Base-by-base conservation (phyloP, 1,140 invertebrate genomes). In the Nasonia giraulti region DNA sequence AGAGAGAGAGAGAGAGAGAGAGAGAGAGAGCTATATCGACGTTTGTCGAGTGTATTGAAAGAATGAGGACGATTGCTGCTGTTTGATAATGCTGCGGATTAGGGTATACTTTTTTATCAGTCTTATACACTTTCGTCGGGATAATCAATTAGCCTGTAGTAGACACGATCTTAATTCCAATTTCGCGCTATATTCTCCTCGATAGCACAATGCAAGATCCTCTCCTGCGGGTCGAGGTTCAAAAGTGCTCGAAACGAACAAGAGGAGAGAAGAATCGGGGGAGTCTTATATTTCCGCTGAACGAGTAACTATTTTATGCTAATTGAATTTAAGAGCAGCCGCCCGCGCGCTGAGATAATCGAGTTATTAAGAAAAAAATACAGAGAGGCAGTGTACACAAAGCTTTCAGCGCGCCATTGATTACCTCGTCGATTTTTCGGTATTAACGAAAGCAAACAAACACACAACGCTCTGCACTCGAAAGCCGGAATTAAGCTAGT, bases 281-380 rank as follows among this genome's bases (percentile, higher is more conserved):
- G 40, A 80, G 82, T 89, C 87, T 85, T 88, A 7, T 17, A 88
- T 87, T 86, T 77, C 73, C 50, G 40, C 69, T 73, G 33, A 79
- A 85, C n/a, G 40, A 82, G 44, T 78, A 85, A 85, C 80, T 82
- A 82, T 85, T 82, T 80, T 85, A 82, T 85, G 84, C 75, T 85
- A 82, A 85, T 85, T 82, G 31, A 85, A 78, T 82, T 82, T 71
- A 71, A 82, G 62, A 79, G 84, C 20, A 12, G 73, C 84, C 82
- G 86, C 83, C 87, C 87, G 37, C 2, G 37, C 20, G 14, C 2
- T n/a, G 66, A 68, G 66, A 50, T 17, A 88, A 87, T 88, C 87
- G 50, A 76, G 66, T 83, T 84, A 85, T n/a, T 44, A 87, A 86
- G 83, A 83, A 84, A 87, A 68, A 68, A 68, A 27, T 6, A 1